These are phyloP conservation scores for Nestor notabilis DNA, from an alignment of 2,113 vertebrate species.

Conservation along the genomic window DNA sequence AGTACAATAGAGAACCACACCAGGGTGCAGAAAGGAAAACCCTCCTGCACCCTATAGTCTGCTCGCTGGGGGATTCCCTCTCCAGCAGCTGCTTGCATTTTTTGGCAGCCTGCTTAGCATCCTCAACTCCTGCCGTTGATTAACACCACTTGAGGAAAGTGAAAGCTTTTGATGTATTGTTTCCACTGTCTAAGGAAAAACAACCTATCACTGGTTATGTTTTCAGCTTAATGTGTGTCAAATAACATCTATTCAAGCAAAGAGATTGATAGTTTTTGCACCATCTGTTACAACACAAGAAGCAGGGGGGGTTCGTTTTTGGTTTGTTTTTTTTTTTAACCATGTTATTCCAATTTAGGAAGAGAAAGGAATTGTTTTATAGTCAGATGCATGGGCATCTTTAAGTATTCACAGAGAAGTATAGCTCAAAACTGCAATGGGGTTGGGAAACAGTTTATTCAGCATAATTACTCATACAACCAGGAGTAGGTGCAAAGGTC, in stretches of 20 bases:
- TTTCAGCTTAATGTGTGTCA: background rate
- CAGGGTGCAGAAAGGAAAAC: background rate
- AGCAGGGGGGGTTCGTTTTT: background rate
- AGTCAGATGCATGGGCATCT: background rate
- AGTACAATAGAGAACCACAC: background rate
- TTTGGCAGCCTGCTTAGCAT: constrained; percentile 34
- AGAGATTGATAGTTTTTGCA: background rate
- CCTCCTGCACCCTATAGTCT: background rate
- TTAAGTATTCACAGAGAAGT: background rate
- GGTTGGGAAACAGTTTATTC: background rate
- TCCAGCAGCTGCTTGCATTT: constrained; percentile 59
- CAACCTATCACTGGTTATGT: background rate
- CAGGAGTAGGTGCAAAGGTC: background rate
- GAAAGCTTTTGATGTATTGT: constrained; percentile 39
- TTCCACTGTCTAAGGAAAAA: constrained; percentile 23
- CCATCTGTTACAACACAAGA: background rate
- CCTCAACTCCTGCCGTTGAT: constrained; percentile 53
- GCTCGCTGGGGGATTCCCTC: constrained; percentile 64
- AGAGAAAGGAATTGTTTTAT: background rate
- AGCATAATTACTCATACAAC: background rate
- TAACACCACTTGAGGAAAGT: constrained; percentile 49
- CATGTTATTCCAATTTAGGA: background rate
- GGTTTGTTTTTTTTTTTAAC: background rate
- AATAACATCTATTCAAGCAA: background rate
- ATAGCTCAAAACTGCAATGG: background rate